Base-by-base conservation (phyloP, 1,140 invertebrate genomes). In the Procambarus virginalis region DNA sequence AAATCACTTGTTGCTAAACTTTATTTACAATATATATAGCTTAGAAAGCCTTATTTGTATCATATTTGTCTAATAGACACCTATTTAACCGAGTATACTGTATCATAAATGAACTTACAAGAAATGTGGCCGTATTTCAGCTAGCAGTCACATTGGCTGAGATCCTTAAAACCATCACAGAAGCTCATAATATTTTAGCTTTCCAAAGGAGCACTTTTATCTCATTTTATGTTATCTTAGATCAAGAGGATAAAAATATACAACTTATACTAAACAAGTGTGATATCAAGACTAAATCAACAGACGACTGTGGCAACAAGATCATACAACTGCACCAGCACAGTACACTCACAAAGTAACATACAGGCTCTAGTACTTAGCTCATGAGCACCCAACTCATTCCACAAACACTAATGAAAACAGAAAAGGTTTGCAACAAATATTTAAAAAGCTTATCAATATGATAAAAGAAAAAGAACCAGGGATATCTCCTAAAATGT, bases 391-490 rank as follows among this genome's bases (percentile, higher is more conserved):
- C 68, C 34, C 5, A 8, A 34, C 68, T 34, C 22, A 73, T 73
- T 73, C 68, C 68, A 3, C 20, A 73, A 73, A 73, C 14, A 68
- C 17, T 68, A 68, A 68, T n/a, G 5, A 20, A 68, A 20, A 68
- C 14, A 20, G 12, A 5, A n/a, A 68, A 68, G 17, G 64, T 68
- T 8, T 73, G 22, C 22, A 34, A 20, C 22, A 73, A 73, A 34
- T 6, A 73, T 73, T 20, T 9, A 34, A 73, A 70, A 73, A 22
- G 5, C n/a, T 73, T 73, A 73, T 73, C 68, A 73, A 73, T 73
- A 73, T 73, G 68, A 73, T 73, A 73, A 73, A 68, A 73, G 68
- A 73, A 73, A 8, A 22, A 34, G 10, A 73, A 73, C 68, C 68
- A 73, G 68, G 68, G 68, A 34, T 73, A 34, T 73, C 22, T 73